Conservation (phyloP, 2,113 vertebrate genomes). For the Pelodiscus sinensis region DNA sequence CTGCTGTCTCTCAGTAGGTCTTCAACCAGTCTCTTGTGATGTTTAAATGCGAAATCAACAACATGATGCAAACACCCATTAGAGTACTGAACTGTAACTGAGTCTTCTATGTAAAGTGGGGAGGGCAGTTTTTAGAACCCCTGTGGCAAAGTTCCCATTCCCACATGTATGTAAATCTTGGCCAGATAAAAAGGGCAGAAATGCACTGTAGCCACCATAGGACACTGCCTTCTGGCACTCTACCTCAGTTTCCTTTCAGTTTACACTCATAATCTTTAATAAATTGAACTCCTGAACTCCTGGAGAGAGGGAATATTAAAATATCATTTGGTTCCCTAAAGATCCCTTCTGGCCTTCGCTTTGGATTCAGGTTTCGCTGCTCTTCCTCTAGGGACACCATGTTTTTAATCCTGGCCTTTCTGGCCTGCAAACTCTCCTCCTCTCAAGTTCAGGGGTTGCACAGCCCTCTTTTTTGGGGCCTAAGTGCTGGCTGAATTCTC, state of each 20-base stretch:
- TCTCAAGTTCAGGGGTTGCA: neutral
- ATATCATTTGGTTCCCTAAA: neutral
- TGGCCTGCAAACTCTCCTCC: neutral
- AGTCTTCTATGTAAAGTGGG: neutral
- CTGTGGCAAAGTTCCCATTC: neutral
- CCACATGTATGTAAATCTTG: neutral
- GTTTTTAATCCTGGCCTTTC: neutral
- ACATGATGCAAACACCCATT: accelerated
- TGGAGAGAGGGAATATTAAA: neutral
- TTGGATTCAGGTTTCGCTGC: neutral
- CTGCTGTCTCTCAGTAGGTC: neutral
- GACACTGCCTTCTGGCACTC: neutral
- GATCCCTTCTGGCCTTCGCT: neutral
- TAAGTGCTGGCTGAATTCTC: neutral
- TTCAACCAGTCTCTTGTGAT: neutral
- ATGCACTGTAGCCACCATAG: neutral
- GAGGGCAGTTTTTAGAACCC: accelerated
- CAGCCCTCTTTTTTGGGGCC: neutral
- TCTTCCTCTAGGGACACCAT: neutral
- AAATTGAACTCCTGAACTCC: neutral
- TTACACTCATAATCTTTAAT: neutral
- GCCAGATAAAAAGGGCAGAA: neutral
- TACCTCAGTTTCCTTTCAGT: neutral
- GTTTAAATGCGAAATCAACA: neutral
- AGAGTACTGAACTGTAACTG: neutral